A percentile compares a stretch with the other conserved stretches of the same genome.
These are phyloP conservation scores for Cephalotes varians DNA, from an alignment of 2,888 invertebrate species.

Conservation along the genomic window DNA sequence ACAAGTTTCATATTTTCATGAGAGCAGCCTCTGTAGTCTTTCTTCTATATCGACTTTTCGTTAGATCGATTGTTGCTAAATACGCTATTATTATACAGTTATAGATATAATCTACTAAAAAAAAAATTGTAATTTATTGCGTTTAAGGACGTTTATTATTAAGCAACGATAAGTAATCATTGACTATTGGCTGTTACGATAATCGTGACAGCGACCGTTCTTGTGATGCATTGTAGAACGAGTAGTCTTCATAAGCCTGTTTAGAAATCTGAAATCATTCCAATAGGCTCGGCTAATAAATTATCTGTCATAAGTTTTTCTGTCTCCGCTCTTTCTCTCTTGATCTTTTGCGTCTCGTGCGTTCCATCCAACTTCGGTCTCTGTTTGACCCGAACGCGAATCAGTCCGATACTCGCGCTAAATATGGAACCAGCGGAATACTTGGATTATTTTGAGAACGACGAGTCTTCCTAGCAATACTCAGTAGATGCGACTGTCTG, in stretches of 20 bases:
- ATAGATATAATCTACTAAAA: background rate
- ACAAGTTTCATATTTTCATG: background rate
- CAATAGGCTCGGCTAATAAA: background rate
- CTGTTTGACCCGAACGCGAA: conserved; percentile 48
- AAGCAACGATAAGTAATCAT: too few relatives aligned
- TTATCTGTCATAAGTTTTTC: background rate
- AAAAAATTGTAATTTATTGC: background rate
- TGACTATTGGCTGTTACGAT: too few relatives aligned
- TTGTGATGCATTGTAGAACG: too few relatives aligned
- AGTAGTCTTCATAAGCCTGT: too few relatives aligned
- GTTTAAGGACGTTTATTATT: too few relatives aligned
- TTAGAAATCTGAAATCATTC: background rate
- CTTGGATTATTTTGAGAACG: conserved; percentile 74
- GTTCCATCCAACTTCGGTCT: conserved; percentile 30
- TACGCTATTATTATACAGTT: background rate
- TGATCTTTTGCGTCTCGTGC: conserved; percentile 29
- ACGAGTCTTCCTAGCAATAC: conserved; percentile 66
- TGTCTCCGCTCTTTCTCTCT: background rate
- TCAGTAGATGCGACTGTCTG: conserved; percentile 18
- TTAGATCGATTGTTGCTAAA: background rate
- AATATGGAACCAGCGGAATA: conserved; percentile 77
- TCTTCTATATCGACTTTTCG: background rate
- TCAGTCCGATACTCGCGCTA: conserved; percentile 73
- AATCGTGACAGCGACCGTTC: too few relatives aligned
- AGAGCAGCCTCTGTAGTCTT: background rate